Percentiles rank a stretch among this genome's conserved stretches.
Conservation (phyloP, 2,797 vertebrate species). For the Premnoplex brunnescens region DNA sequence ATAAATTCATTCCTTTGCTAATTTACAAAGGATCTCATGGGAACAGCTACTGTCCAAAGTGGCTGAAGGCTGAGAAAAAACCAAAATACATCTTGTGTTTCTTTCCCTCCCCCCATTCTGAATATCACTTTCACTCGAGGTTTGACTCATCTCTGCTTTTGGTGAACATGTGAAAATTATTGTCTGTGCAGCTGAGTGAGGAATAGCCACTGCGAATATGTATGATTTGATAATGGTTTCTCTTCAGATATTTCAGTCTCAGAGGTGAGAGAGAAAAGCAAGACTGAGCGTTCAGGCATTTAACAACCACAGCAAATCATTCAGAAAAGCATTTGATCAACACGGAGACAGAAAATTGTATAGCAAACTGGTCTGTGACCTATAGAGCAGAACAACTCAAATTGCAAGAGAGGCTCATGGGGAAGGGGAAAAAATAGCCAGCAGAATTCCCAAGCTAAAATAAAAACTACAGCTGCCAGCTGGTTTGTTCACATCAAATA, state of each 20-base stretch:
- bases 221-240: background rate
- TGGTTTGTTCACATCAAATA: background rate
- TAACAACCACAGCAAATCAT: background rate
- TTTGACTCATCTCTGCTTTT: background rate
- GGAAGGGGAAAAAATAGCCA: background rate
- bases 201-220: background rate
- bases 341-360: background rate
- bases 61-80: background rate
- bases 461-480: background rate
- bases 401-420: background rate
- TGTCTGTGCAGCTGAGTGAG: background rate
- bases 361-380: background rate
- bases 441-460: slow-evolving; percentile 12
- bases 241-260: background rate
- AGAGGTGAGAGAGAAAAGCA: background rate
- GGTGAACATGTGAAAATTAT: background rate
- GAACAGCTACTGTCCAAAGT: background rate
- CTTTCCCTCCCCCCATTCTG: background rate
- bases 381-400: background rate
- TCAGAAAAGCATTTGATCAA: slow-evolving; percentile 9
- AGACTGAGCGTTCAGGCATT: background rate
- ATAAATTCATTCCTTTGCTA: background rate
- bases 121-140: background rate
- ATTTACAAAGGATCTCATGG: background rate
- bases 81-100: background rate